Percentiles rank a stretch among this genome's conserved stretches.
Evolutionary conservation across 2,797 vertebrate species (phyloP).

Genomic region (Hephaestus fuliginosus): DNA sequence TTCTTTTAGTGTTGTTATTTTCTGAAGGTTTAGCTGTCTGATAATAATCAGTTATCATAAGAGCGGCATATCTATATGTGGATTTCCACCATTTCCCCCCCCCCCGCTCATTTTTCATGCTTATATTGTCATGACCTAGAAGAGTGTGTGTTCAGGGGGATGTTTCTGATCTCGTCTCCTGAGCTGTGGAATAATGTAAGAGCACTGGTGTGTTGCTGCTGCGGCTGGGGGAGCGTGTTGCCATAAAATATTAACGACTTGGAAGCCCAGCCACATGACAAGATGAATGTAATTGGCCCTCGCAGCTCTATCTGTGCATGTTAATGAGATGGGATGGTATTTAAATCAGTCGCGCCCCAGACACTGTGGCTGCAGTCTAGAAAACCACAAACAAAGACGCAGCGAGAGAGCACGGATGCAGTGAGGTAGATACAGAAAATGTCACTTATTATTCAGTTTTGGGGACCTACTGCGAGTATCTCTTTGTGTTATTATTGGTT

Average conservation of each 20-base stretch:
- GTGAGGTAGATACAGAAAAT: slow-evolving; percentile 75
- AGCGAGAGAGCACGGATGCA: slow-evolving; percentile 70
- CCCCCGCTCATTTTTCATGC: slow-evolving; percentile 73
- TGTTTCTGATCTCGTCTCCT: slow-evolving; percentile 79
- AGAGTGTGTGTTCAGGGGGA: slow-evolving; percentile 75
- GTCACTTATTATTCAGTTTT: slow-evolving; percentile 64
- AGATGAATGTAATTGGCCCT: slow-evolving; percentile 91
- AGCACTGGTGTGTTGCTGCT: slow-evolving; percentile 83
- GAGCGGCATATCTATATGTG: slow-evolving; percentile 63
- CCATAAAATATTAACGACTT: slow-evolving; percentile 90
- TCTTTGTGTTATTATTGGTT: slow-evolving; percentile 42
- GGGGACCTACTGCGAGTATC: slow-evolving; percentile 19
- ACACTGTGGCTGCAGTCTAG: slow-evolving; percentile 74
- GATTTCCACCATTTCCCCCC: slow-evolving; percentile 45
- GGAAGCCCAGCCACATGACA: slow-evolving; percentile 86
- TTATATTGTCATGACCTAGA: slow-evolving; percentile 81
- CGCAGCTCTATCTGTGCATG: slow-evolving; percentile 88
- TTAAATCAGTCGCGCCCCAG: slow-evolving; percentile 83
- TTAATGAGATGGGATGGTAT: slow-evolving; percentile 89
- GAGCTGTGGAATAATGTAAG: slow-evolving; percentile 84
- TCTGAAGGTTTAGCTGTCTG: slow-evolving; percentile 36
- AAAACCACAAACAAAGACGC: slow-evolving; percentile 83
- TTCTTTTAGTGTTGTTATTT: slow-evolving; percentile 26
- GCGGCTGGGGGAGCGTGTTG: slow-evolving; percentile 82
- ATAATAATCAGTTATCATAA: slow-evolving; percentile 72